Base-by-base conservation (phyloP, 2,797 vertebrate species). In the Spizella passerina region DNA sequence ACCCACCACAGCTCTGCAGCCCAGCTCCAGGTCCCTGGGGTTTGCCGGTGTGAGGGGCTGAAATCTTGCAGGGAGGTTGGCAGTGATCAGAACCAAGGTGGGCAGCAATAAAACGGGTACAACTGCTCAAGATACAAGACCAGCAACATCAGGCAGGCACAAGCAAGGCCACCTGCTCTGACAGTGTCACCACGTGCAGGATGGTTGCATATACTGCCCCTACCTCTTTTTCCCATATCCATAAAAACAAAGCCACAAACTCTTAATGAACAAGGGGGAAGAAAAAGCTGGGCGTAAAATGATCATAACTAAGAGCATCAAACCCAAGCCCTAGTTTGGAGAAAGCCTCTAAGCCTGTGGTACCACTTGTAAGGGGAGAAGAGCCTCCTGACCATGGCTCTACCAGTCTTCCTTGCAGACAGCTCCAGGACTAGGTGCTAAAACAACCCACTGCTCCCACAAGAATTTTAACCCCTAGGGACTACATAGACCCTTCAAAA, bases 1-100 rank as follows among this genome's bases (percentile, higher is more conserved):
- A 95, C 96, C 89, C 92, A 96, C 75, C 2, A 4, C 70, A 68
- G 78, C 57, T 84, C 85, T 34, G 38, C 80, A 38, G 82, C 21
- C 55, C 6, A 2, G 61, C 53, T 73, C 84, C 71, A 27, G 23
- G 21, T 30, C 43, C 46, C 30, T 11, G 26, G 24, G 23, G 18
- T 49, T 57, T 32, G 66, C 34, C 44, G 3, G 6, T 20, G 34
- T 7, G 27, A 86, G 50, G 39, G 27, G 36, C 20, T 55, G 43
- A 14, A 89, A 65, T 32, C 36, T 52, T 6, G 44, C 65, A 59
- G 22, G 34, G 59, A 82, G 66, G 49, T 59, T 0, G 0, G 19
- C 19, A n/a, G 43, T 6, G 9, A 44, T 23, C 55, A 87, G 20
- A 87, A 65, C 36, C 23, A 75, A 84, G 49, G 59, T 53, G 39